A percentile compares a stretch with the other conserved stretches of the same genome.
These are phyloP conservation scores for Choristoneura rosaceana DNA, from an alignment of 2,888 invertebrate genomes.

Conservation along the genomic window DNA sequence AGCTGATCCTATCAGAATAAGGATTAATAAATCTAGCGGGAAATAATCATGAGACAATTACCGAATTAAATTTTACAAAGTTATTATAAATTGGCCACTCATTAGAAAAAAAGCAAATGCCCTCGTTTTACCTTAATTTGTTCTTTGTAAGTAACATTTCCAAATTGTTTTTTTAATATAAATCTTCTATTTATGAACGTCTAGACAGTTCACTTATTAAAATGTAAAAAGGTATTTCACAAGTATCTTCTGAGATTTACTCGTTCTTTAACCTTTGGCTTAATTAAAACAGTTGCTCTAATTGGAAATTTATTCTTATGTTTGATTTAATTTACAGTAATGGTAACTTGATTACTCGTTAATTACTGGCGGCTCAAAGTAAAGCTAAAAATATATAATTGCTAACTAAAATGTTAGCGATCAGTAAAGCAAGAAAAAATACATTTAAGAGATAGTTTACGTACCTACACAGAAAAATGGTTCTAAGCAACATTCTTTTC, in stretches of 20 bases:
- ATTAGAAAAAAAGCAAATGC: slow-evolving; percentile 9
- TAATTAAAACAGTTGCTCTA: neutral
- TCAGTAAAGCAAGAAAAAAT: neutral
- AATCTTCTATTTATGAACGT: slow-evolving; percentile 1
- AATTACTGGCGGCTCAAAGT: neutral
- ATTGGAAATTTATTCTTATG: slow-evolving; percentile 1
- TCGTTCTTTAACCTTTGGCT: neutral
- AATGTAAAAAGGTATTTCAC: neutral
- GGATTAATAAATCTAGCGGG: neutral
- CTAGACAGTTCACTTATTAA: slow-evolving; percentile 15
- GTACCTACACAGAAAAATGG: too few species aligned
- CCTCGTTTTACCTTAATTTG: neutral
- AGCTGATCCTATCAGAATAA: neutral
- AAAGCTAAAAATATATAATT: neutral
- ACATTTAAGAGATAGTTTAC: neutral
- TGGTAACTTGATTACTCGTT: neutral
- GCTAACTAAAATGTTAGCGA: neutral
- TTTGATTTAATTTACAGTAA: slow-evolving; percentile 9
- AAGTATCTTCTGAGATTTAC: neutral
- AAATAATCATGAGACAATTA: neutral
- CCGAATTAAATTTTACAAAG: neutral
- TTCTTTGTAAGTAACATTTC: slow-evolving; percentile 4
- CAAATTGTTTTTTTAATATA: slow-evolving; percentile 10
- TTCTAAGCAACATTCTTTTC: too few species aligned
- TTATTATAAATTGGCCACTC: slow-evolving; percentile 10